phyloP scores from a whole-genome alignment of 2,888 invertebrate genomes.

The Leptinotarsa tumamoca region DNA sequence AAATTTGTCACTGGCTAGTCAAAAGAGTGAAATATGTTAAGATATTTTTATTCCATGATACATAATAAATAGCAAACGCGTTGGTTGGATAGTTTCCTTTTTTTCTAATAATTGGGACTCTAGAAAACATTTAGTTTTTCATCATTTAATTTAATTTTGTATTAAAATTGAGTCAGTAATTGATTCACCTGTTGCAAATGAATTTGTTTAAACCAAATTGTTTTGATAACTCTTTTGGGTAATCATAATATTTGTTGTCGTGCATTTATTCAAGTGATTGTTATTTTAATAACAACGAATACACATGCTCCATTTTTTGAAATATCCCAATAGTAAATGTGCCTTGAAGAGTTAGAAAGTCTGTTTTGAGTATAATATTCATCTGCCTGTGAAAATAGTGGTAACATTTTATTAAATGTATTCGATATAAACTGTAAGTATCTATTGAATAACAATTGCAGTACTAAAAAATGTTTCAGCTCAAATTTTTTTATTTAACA shows the following conservation, averaged over 20 bases:
- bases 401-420: conserved; percentile 8
- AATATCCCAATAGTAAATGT: conserved; percentile 30
- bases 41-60: background rate
- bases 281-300: background rate
- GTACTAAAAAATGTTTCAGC: background rate
- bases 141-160: too few relatives aligned
- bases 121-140: too few relatives aligned
- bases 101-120: too few relatives aligned
- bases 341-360: conserved; percentile 43
- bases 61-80: background rate
- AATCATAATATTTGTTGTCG: background rate
- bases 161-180: too few relatives aligned
- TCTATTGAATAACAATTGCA: conserved; percentile 1
- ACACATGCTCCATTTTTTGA: conserved; percentile 19
- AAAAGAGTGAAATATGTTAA: background rate
- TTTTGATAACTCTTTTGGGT: conserved; percentile 42
- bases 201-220: background rate
- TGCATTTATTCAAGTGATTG: background rate
- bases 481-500: conserved; percentile 14
- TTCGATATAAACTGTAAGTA: background rate
- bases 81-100: too few relatives aligned
- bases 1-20: background rate
- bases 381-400: conserved; percentile 24
- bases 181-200: too few relatives aligned
- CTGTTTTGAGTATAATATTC: conserved; percentile 32